phyloP scores from a whole-genome alignment of 1,140 invertebrate species.

The Charaxes varanes region DNA sequence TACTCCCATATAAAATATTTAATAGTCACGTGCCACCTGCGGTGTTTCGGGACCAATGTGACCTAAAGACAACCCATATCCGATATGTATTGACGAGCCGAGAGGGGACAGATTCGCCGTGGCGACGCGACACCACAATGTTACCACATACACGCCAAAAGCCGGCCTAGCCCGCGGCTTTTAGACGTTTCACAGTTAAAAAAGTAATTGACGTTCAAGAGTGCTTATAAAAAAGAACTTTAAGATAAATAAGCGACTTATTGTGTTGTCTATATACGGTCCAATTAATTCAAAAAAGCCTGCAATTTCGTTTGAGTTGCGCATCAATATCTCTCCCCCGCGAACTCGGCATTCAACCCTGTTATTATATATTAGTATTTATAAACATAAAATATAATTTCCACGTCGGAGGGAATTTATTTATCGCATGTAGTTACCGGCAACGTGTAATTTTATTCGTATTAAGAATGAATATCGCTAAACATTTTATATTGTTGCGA shows the following conservation, averaged over 20 bases:
- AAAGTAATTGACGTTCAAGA: too few relatives aligned
- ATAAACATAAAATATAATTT: constrained; percentile 62
- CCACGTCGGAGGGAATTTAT: constrained; percentile 48
- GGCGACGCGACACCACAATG: too few relatives aligned
- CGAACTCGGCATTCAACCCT: constrained; percentile 20
- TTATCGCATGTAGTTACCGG: constrained; percentile 36
- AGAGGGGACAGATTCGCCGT: too few relatives aligned
- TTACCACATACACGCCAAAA: too few relatives aligned
- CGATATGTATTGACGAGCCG: too few relatives aligned
- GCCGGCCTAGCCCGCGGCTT: too few relatives aligned
- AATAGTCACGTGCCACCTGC: too few relatives aligned
- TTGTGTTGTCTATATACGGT: constrained; percentile 8
- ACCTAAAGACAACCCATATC: too few relatives aligned
- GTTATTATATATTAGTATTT: constrained; percentile 39
- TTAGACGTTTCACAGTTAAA: too few relatives aligned
- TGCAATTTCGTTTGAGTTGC: constrained; percentile 18
- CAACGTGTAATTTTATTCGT: constrained; percentile 52
- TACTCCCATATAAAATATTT: too few relatives aligned
- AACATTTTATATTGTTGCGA: constrained; percentile 46
- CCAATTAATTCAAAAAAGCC: constrained; percentile 20
- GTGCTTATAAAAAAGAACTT: background rate
- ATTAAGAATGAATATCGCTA: constrained; percentile 42
- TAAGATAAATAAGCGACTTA: background rate
- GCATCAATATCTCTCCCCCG: constrained; percentile 26
- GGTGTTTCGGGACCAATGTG: too few relatives aligned